A percentile compares a stretch with the other conserved stretches of the same genome.
Evolutionary conservation across 2,113 vertebrate genomes (phyloP).

Genomic region (Sylvietta virens): DNA sequence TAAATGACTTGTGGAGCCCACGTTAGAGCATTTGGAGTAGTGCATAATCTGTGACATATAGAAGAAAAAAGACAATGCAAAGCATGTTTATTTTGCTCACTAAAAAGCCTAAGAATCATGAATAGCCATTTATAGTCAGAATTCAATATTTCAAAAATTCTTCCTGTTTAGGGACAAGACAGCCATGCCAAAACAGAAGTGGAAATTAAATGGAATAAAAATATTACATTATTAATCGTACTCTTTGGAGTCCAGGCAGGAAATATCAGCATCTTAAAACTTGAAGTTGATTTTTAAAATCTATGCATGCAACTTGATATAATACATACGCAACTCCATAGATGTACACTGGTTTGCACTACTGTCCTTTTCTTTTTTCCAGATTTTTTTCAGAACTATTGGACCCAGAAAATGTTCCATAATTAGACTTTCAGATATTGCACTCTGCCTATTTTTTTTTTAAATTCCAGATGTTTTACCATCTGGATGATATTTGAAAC

Average conservation of each 20-base stretch:
- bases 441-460: not conserved
- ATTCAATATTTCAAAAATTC: not conserved
- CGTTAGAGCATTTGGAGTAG: not conserved
- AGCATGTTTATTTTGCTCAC: not conserved
- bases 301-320: not conserved
- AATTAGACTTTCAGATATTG: slow-evolving; percentile 3
- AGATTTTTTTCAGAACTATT: not conserved
- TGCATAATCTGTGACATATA: not conserved
- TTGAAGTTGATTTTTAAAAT: not conserved
- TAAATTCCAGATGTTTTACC: slow-evolving; percentile 16
- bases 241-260: not conserved
- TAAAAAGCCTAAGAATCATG: not conserved
- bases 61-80: not conserved
- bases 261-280: not conserved
- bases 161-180: not conserved
- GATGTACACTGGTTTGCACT: not conserved
- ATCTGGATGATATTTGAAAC: slow-evolving; percentile 3
- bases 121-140: not conserved
- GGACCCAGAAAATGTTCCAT: not conserved
- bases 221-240: not conserved
- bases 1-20: not conserved
- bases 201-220: not conserved
- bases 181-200: not conserved
- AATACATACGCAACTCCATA: not conserved
- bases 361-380: not conserved